phyloP scores from a whole-genome alignment of 2,888 invertebrate genomes.

The Osedax fenrisi region DNA sequence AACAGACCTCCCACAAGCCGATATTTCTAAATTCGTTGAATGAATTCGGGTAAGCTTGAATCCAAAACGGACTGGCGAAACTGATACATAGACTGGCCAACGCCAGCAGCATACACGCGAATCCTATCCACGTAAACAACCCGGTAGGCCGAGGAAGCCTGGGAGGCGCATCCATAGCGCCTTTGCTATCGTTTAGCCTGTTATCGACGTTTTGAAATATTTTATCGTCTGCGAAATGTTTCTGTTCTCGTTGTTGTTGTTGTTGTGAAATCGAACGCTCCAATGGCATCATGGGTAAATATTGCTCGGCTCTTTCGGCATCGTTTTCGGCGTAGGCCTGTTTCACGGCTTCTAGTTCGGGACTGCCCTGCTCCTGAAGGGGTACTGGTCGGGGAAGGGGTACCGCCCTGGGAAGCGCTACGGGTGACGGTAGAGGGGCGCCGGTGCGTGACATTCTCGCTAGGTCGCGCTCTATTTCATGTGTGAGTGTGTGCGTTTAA shows the following conservation, averaged over 20 bases:
- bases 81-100: conserved; percentile 35
- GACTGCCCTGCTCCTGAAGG: too few relatives aligned
- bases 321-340: background rate
- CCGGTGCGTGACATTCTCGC: too few relatives aligned
- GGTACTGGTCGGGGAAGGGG: too few relatives aligned
- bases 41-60: conserved; percentile 38
- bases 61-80: conserved; percentile 40
- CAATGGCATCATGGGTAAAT: conserved; percentile 15
- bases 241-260: background rate
- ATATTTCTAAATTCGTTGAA: conserved; percentile 71
- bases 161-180: conserved; percentile 7
- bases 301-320: background rate
- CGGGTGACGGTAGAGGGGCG: too few relatives aligned
- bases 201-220: too few relatives aligned
- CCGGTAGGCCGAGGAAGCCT: conserved; percentile 34
- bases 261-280: conserved; percentile 6
- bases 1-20: conserved; percentile 87
- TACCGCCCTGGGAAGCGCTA: too few relatives aligned
- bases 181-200: too few relatives aligned
- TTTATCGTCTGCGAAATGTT: background rate
- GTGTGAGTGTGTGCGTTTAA: too few relatives aligned
- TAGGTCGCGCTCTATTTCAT: too few relatives aligned
- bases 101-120: conserved; percentile 35
- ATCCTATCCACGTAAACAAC: conserved; percentile 36
- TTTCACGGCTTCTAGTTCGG: background rate